phyloP scores from a whole-genome alignment of 2,888 invertebrate genomes.

The Automeris io region DNA sequence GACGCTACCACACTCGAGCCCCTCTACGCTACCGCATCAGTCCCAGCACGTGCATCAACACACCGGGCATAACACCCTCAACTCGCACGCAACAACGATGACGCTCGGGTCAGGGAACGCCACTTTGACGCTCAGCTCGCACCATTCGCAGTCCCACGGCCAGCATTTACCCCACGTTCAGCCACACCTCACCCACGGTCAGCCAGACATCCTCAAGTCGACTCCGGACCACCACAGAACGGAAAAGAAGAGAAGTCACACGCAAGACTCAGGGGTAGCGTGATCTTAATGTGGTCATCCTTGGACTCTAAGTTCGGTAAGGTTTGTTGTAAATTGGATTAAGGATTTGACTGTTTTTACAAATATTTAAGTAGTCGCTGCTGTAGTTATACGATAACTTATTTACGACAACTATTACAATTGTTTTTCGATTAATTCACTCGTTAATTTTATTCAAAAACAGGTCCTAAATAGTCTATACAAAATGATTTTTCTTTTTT shows the following conservation, averaged over 20 bases:
- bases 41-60: conserved; percentile 48
- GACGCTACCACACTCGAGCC: conserved; percentile 63
- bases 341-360: conserved; percentile 1
- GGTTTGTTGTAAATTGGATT: background rate
- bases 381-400: background rate
- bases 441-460: background rate
- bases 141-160: too few relatives aligned
- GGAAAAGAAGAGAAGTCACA: conserved; percentile 59
- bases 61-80: conserved; percentile 76
- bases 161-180: conserved; percentile 26
- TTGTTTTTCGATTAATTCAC: background rate
- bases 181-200: conserved; percentile 65
- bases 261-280: conserved; percentile 63
- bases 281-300: conserved; percentile 33
- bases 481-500: background rate
- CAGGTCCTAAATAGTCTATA: background rate
- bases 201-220: conserved; percentile 90
- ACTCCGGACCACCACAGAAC: conserved; percentile 86
- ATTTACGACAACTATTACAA: background rate
- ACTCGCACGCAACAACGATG: conserved; percentile 74
- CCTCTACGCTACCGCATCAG: conserved; percentile 53
- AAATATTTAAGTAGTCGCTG: background rate
- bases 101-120: conserved; percentile 63
- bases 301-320: background rate
- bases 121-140: conserved; percentile 52